Conservation (phyloP, 2,113 vertebrate genomes). For the Cariama cristata region DNA sequence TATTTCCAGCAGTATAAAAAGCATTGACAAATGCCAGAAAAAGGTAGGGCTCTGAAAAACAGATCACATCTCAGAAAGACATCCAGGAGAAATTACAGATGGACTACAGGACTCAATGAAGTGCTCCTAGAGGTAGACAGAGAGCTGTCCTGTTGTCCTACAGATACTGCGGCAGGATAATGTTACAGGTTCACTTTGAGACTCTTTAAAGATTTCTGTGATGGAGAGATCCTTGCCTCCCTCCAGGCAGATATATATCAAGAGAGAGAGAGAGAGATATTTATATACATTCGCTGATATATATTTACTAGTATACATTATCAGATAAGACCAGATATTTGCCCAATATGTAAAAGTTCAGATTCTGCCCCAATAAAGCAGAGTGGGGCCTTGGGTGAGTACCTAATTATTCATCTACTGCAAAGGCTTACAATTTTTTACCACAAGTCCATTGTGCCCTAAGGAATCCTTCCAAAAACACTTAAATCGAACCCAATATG, state of each 20-base stretch:
- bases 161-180: neutral
- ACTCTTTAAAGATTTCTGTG: neutral
- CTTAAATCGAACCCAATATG: neutral
- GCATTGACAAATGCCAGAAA: neutral
- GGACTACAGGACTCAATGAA: neutral
- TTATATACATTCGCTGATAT: neutral
- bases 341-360: neutral
- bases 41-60: neutral
- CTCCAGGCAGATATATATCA: neutral
- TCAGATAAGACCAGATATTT: neutral
- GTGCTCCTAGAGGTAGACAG: neutral
- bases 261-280: too few relatives aligned
- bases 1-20: neutral
- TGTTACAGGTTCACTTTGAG: neutral
- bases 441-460: neutral
- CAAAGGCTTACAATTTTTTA: neutral
- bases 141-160: neutral
- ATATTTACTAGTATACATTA: neutral
- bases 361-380: neutral
- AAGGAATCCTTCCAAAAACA: constrained; percentile 14
- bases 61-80: neutral
- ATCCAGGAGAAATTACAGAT: neutral
- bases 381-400: neutral
- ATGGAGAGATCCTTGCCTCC: neutral
- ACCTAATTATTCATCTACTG: neutral